Evolutionary conservation across 30 jellyfish, hydroid and myxozoan genomes (phyloP), one percentile per base, ranked within the genome.

Genomic region (Kudoa iwatai): DNA sequence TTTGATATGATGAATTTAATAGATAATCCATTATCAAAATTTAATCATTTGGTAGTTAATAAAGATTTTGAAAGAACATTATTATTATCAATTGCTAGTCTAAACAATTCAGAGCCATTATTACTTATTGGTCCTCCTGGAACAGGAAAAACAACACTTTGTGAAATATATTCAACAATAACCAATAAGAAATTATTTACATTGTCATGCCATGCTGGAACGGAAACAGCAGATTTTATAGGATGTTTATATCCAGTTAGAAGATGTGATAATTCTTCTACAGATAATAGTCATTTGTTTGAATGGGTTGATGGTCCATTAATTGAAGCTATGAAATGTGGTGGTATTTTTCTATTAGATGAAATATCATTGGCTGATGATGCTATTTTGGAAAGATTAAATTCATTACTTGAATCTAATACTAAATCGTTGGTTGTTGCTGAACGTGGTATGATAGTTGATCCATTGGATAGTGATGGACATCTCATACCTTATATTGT

Each of bases 241-340:
- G 91, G 91, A n/a, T n/a, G n/a, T n/a, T n/a, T n/a, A n/a, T n/a
- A n/a, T n/a, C n/a, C n/a, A n/a, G n/a, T n/a, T n/a, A n/a, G n/a
- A n/a, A n/a, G n/a, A n/a, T n/a, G n/a, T n/a, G n/a, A n/a, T n/a
- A n/a, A n/a, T n/a, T n/a, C n/a, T n/a, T n/a, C n/a, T n/a, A n/a
- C n/a, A n/a, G 81, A 53, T 12, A 79, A 57, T 17, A 44, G 48
- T 53, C 50, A 38, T 35, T 43, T 69, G 18, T 69, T 69, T 44
- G 91, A 69, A 43, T 69, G 91, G 91, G 34, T 64, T 38, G 81
- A 69, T 43, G 91, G 91, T 16, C 91, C 91, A 12, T 34, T 69
- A 16, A 64, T 69, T 17, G 36, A 42, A 23, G 77, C 91, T 2
- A 54, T 69, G 79, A 51, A 49, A 26, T 65, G 53, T 13, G 91